Evolutionary conservation across 2,797 vertebrate genomes (phyloP), one percentile per base, ranked within the genome.

Genomic region (Schizothorax lantsangensis): DNA sequence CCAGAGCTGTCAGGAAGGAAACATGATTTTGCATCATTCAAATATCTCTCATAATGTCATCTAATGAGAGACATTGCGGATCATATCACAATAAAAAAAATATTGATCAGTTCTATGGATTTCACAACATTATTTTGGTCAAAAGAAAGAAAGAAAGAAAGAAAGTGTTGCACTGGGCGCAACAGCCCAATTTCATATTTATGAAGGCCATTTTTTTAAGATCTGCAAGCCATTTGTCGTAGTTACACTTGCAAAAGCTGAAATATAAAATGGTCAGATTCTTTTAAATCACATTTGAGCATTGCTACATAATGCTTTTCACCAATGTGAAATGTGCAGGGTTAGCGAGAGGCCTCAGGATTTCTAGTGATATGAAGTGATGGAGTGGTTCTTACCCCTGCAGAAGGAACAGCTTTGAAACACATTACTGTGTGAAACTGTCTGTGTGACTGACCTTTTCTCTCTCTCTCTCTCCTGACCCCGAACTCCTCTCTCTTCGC

Each of bases 361-460:
- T 89, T 40, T 79, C 57, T 59, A 57, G 62, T 85, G 85, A 87
- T 87, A 83, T 85, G 86, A 87, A 85, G 85, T 84, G 54, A 83
- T 79, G 9, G 78, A 75, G 89, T 88, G 47, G 68, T 79, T 81
- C 86, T 90, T 86, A 57, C 68, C 79, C 19, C 66, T 79, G 5
- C 68, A 88, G 88, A 93, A 85, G 89, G 89, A 92, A 90, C 93
- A 95, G 91, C 93, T 94, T 94, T 94, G 90, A 94, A 95, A 95
- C 85, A 64, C 91, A 94, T 95, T 94, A 94, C 87, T 91, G 90
- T 88, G 92, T 91, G 91, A 93, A 94, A 92, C 91, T 91, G 93
- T 94, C 91, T 91, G 86, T 83, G 89, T 78, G 84, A 90, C 86
- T 93, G 94, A 94, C 93, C 93, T 86, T 85, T 88, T 89, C 92